These are phyloP conservation scores for Bombus sibiricus DNA, from an alignment of 1,140 invertebrate genomes.

Conservation along the genomic window DNA sequence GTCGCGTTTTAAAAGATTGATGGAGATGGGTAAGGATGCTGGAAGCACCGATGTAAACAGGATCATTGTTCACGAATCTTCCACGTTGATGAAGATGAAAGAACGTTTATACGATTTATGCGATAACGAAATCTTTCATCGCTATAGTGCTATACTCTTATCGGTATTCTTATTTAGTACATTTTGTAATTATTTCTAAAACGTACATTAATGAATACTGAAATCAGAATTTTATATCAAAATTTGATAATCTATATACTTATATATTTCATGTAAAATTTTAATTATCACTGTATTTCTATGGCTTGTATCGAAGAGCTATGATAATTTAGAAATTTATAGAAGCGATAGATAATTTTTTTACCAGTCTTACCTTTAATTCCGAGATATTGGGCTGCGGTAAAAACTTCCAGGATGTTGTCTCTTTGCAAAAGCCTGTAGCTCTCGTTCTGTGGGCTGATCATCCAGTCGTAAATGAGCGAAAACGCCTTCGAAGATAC, in stretches of 20 bases:
- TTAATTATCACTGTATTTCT: too few species aligned
- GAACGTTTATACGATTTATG: background rate
- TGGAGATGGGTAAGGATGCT: background rate
- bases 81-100: background rate
- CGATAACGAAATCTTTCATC: too few species aligned
- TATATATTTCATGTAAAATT: too few species aligned
- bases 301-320: too few species aligned
- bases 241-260: too few species aligned
- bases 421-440: slow-evolving; percentile 85
- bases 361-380: slow-evolving; percentile 83
- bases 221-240: too few species aligned
- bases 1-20: slow-evolving; percentile 31
- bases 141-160: too few species aligned
- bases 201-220: too few species aligned
- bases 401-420: slow-evolving; percentile 87
- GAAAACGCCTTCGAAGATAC: slow-evolving; percentile 86
- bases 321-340: background rate
- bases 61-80: slow-evolving; percentile 17
- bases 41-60: slow-evolving; percentile 22
- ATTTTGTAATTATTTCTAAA: too few species aligned
- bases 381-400: slow-evolving; percentile 85
- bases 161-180: too few species aligned
- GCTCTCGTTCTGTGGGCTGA: slow-evolving; percentile 83
- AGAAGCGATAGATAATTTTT: background rate
- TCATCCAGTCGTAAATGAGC: slow-evolving; percentile 90